Conservation (phyloP, 2,888 invertebrate species). For the Clistopyga incitator region DNA sequence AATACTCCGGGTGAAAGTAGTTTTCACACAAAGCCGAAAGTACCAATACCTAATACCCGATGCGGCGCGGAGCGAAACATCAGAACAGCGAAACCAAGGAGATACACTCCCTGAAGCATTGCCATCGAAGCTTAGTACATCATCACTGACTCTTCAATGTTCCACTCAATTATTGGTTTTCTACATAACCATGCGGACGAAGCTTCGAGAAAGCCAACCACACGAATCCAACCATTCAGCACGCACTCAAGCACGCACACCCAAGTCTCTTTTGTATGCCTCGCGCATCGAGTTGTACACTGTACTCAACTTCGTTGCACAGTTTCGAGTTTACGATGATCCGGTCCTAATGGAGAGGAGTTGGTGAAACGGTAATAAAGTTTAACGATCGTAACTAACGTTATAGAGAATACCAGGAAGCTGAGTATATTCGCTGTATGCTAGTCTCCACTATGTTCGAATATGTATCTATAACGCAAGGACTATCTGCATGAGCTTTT, state of each 20-base stretch:
- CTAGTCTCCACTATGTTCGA: neutral
- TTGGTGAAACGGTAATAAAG: slow-evolving; percentile 62
- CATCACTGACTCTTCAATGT: slow-evolving; percentile 59
- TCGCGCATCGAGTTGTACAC: neutral
- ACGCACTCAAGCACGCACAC: slow-evolving; percentile 50
- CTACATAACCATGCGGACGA: slow-evolving; percentile 41
- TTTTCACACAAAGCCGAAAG: slow-evolving; percentile 33
- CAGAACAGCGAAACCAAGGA: slow-evolving; percentile 29
- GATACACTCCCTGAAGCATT: neutral
- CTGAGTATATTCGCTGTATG: slow-evolving; percentile 51
- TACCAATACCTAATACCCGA: neutral
- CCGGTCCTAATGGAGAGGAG: slow-evolving; percentile 64
- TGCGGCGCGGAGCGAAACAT: neutral
- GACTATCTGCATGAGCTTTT: slow-evolving; percentile 32
- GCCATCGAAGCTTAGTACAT: slow-evolving; percentile 13
- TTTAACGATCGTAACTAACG: slow-evolving; percentile 61
- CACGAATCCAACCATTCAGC: slow-evolving; percentile 26
- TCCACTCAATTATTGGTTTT: slow-evolving; percentile 62
- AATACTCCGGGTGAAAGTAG: slow-evolving; percentile 25
- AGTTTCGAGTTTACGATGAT: slow-evolving; percentile 63
- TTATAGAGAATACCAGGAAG: slow-evolving; percentile 31
- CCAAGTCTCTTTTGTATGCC: slow-evolving; percentile 22
- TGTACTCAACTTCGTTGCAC: slow-evolving; percentile 1
- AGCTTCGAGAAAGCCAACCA: slow-evolving; percentile 22
- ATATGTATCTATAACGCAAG: neutral